Base-by-base conservation (phyloP, 2,888 invertebrate genomes). In the Leucozona laternaria region DNA sequence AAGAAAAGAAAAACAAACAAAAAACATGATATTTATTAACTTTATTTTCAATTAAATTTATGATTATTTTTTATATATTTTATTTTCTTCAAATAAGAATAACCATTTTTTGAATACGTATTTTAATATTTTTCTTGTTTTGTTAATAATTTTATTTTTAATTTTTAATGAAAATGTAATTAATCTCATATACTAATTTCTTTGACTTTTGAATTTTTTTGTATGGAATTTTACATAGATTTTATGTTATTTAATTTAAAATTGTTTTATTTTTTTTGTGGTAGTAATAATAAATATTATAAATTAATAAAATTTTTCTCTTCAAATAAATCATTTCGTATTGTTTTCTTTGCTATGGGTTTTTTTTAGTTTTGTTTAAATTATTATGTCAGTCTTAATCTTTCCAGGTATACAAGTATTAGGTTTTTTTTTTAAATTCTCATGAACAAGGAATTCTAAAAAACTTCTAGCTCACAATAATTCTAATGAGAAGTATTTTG, bases 291-390 rank as follows among this genome's bases (percentile, higher is more conserved):
- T 66, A 20, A n/a, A 11, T 28, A 17, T 25, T 2, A 17, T 31
- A 48, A 71, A 76, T 60, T 66, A 84, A 84, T 76, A 76, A 83
- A 83, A 80, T 70, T 84, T 80, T 58, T 60, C 80, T 84, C 64
- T 58, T 80, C 57, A 75, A 80, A 72, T 64, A 76, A 57, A 70
- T 28, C 5, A 28, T 43, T 53, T 60, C 25, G 3, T 64, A 11
- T 37, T 58, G 22, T 72, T 50, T 34, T 43, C 2, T 68, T 6
- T 53, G 25, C 2, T 5, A 6, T 73, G 48, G 45, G 31, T 60
- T 60, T 6, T 31, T 31, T 31, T 4, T 4, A 28, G 4, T 77
- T 40, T 72, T 53, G 70, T 55, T 73, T 58, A 11, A 40, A 75
- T 50, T 72, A n/a, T 10, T 17, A 2, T 17, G 6, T n/a, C n/a